phyloP scores from a whole-genome alignment of 2,888 invertebrate species.

The Punctoribates punctum region DNA sequence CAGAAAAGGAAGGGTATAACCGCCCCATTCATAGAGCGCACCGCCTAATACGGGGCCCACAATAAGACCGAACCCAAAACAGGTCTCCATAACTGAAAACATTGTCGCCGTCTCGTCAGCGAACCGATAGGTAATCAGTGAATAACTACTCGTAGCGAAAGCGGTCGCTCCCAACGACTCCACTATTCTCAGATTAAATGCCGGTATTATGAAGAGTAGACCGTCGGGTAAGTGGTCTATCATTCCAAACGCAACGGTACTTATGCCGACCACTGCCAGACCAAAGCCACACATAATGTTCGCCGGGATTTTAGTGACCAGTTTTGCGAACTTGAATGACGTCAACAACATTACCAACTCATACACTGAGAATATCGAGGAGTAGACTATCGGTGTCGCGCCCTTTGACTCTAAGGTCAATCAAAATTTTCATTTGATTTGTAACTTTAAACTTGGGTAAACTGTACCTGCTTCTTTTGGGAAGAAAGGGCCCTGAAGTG shows the following conservation, averaged over 20 bases:
- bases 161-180: conserved; percentile 83
- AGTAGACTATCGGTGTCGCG: conserved; percentile 74
- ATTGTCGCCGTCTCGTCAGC: conserved; percentile 78
- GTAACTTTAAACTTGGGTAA: neutral
- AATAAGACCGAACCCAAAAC: conserved; percentile 61
- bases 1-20: conserved; percentile 56
- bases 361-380: conserved; percentile 79
- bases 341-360: conserved; percentile 75
- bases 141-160: conserved; percentile 78
- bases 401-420: conserved; percentile 63
- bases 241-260: conserved; percentile 31
- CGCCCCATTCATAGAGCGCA: conserved; percentile 65
- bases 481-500: conserved; percentile 79
- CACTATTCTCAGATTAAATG: conserved; percentile 69
- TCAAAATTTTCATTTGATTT: neutral
- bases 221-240: neutral
- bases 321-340: conserved; percentile 75
- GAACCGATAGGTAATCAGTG: conserved; percentile 81
- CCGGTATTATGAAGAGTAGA: conserved; percentile 8
- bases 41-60: conserved; percentile 87
- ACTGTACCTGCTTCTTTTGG: conserved; percentile 62
- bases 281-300: conserved; percentile 39
- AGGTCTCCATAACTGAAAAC: conserved; percentile 60
- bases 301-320: conserved; percentile 46
- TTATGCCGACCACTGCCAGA: conserved; percentile 23